These are phyloP conservation scores for Polyommatus iphigenia DNA, from an alignment of 2,888 invertebrate species.

Conservation along the genomic window DNA sequence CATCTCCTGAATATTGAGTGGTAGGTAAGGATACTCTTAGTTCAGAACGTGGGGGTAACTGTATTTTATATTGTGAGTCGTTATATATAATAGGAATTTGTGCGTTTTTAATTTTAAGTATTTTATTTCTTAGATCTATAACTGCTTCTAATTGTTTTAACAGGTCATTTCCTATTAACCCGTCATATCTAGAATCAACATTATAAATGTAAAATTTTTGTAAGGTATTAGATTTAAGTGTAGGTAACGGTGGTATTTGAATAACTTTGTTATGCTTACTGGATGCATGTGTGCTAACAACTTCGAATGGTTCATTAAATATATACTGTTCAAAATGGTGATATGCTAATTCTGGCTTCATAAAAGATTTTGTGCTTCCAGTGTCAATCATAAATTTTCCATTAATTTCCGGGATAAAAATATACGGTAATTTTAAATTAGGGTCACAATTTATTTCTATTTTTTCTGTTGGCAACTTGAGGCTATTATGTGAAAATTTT, in stretches of 20 bases:
- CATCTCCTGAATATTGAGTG: constrained; percentile 32
- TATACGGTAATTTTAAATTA: constrained; percentile 37
- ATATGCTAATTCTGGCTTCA: constrained; percentile 29
- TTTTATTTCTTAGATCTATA: constrained; percentile 36
- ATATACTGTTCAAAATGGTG: too few species aligned
- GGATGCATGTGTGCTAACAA: constrained; percentile 39
- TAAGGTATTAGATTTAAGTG: constrained; percentile 32
- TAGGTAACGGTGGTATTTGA: constrained; percentile 35
- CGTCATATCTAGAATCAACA: constrained; percentile 36
- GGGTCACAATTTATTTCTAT: constrained; percentile 34
- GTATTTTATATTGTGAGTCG: constrained; percentile 1
- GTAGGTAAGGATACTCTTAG: constrained; percentile 31
- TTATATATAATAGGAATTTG: constrained; percentile 34
- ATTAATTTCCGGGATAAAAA: constrained; percentile 38
- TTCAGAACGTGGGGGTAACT: constrained; percentile 33
- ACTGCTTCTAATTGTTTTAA: constrained; percentile 34
- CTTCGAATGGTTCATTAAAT: constrained; percentile 33
- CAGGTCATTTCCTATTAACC: background rate
- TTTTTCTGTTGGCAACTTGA: constrained; percentile 22
- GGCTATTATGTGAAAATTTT: constrained; percentile 21
- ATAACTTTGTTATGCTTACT: constrained; percentile 39
- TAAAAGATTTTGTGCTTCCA: too few species aligned
- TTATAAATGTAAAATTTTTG: constrained; percentile 39
- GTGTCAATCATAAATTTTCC: constrained; percentile 40
- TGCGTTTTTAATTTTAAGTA: constrained; percentile 31